Percentiles rank a stretch among this genome's conserved stretches.
phyloP scores from a whole-genome alignment of 2,888 invertebrate genomes.

The Hemithea aestivaria region DNA sequence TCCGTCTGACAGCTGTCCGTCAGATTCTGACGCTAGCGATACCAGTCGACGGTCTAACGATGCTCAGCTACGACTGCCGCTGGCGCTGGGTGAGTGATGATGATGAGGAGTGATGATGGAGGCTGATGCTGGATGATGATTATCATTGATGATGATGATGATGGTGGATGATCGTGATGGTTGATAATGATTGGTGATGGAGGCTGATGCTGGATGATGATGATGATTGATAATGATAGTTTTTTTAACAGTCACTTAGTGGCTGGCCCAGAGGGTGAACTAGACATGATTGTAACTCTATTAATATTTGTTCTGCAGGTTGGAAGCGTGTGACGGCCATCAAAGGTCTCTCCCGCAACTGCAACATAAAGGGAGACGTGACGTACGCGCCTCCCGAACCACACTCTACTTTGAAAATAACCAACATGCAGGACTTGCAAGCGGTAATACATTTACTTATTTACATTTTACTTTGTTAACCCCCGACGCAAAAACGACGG shows the following conservation, averaged over 20 bases:
- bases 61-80: constrained; percentile 56
- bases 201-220: too few relatives aligned
- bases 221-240: too few relatives aligned
- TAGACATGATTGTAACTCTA: too few relatives aligned
- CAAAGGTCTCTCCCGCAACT: constrained; percentile 90
- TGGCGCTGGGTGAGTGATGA: constrained; percentile 30
- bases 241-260: too few relatives aligned
- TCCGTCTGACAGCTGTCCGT: constrained; percentile 68
- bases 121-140: too few relatives aligned
- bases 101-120: too few relatives aligned
- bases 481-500: too few relatives aligned
- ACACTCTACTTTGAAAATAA: constrained; percentile 76
- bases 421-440: constrained; percentile 82
- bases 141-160: too few relatives aligned
- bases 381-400: constrained; percentile 88
- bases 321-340: constrained; percentile 97
- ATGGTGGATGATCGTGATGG: too few relatives aligned
- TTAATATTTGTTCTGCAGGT: constrained; percentile 62
- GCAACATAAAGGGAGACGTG: constrained; percentile 95
- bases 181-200: too few relatives aligned
- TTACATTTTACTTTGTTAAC: too few relatives aligned
- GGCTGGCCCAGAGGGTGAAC: too few relatives aligned
- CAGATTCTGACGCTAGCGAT: constrained; percentile 67
- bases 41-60: constrained; percentile 51
- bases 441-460: constrained; percentile 65